Evolutionary conservation across 2,797 vertebrate genomes (phyloP).

Genomic region (Phoxinus dragarum): DNA sequence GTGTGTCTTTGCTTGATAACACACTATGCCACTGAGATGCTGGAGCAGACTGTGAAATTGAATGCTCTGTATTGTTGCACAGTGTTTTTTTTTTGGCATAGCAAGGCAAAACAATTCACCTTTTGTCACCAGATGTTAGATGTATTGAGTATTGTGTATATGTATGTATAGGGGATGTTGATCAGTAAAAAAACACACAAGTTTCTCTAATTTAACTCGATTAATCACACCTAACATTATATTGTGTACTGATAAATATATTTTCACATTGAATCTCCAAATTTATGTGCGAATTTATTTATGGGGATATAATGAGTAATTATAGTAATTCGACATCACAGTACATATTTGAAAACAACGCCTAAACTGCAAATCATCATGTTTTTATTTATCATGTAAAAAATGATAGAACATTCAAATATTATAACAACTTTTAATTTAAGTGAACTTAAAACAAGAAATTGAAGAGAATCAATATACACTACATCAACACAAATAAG

Average conservation of each 20-base stretch:
- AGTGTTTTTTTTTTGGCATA: no score
- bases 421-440: background rate
- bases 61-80: background rate
- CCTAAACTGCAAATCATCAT: background rate
- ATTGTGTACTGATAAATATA: background rate
- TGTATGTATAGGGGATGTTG: background rate
- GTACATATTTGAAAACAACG: background rate
- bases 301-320: background rate
- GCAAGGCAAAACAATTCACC: background rate
- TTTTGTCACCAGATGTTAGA: background rate
- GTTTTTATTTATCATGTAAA: background rate
- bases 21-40: background rate
- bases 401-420: background rate
- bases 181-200: background rate
- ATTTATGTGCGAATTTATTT: background rate
- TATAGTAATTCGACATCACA: background rate
- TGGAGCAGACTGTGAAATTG: background rate
- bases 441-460: background rate
- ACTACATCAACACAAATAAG: background rate
- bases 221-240: background rate
- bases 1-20: conserved; percentile 9
- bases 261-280: background rate
- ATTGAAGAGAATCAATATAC: background rate
- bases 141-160: background rate
- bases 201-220: background rate